These are phyloP conservation scores for Sylvia borin DNA, from an alignment of 2,797 vertebrate genomes.

Conservation along the genomic window DNA sequence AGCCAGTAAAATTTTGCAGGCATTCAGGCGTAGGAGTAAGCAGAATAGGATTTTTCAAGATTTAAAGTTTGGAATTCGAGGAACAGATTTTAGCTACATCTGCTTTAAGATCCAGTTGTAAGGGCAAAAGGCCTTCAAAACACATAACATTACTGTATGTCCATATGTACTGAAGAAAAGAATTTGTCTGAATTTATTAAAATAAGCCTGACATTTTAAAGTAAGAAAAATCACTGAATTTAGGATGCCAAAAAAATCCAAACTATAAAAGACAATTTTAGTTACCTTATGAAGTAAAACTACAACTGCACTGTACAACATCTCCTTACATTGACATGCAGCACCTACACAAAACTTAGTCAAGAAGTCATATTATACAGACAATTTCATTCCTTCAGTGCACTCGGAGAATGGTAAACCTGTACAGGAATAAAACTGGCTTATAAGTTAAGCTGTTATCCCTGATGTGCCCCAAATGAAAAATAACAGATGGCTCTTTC, in stretches of 20 bases:
- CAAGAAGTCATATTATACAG: neutral
- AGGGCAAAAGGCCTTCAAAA: neutral
- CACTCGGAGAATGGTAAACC: neutral
- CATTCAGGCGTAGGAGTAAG: neutral
- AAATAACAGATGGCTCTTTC: neutral
- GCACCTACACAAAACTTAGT: neutral
- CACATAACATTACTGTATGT: neutral
- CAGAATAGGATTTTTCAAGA: neutral
- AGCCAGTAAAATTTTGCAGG: neutral
- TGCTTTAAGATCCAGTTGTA: neutral
- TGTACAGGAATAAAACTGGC: neutral
- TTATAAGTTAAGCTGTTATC: neutral
- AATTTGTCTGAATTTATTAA: neutral
- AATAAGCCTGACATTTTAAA: neutral
- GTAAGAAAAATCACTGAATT: neutral
- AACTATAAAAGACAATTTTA: neutral
- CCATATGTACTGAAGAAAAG: neutral
- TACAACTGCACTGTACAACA: neutral
- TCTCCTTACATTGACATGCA: neutral
- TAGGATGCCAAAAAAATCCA: neutral
- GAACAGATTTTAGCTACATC: neutral
- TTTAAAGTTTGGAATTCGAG: neutral
- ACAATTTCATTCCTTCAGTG: neutral
- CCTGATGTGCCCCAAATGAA: neutral
- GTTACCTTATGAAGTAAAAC: neutral